Evolutionary conservation across 2,888 invertebrate species (phyloP).

Genomic region (Gryllus longicercus): DNA sequence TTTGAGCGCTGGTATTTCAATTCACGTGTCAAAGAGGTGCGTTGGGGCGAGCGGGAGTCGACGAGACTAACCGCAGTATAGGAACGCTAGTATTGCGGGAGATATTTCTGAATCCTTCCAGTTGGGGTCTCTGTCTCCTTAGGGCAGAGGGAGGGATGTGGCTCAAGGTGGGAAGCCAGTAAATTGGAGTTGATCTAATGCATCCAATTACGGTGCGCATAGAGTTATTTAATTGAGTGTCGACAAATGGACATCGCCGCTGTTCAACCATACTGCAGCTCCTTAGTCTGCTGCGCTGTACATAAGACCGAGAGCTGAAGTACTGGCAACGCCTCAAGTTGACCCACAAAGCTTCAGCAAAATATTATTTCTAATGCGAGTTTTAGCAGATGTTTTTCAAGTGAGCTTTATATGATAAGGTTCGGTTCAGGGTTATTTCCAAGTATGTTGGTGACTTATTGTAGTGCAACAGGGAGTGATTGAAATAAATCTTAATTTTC

Average conservation of each 20-base stretch:
- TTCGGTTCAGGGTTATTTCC: not conserved
- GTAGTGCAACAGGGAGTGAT: not conserved
- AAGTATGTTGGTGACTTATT: not conserved
- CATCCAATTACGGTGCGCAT: too few relatives aligned
- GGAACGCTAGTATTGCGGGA: too few relatives aligned
- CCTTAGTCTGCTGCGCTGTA: not conserved
- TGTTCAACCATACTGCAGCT: not conserved
- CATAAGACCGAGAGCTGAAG: not conserved
- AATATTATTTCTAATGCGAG: not conserved
- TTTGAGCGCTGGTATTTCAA: too few relatives aligned
- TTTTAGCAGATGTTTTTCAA: not conserved
- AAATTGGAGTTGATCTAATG: too few relatives aligned
- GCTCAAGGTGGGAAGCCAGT: too few relatives aligned
- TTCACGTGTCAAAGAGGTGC: too few relatives aligned
- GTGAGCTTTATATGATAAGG: not conserved
- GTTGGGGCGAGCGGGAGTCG: too few relatives aligned
- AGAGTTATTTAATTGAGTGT: not conserved
- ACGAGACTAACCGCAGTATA: too few relatives aligned
- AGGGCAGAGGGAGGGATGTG: too few relatives aligned
- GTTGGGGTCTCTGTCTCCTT: too few relatives aligned
- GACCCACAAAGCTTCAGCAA: not conserved
- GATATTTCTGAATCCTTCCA: too few relatives aligned
- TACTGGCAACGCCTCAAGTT: not conserved
- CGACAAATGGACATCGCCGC: not conserved
- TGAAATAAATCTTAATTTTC: not conserved